Evolutionary conservation across 2,797 vertebrate genomes (phyloP), one percentile per base, ranked within the genome.

Genomic region (Phataginus tricuspis): DNA sequence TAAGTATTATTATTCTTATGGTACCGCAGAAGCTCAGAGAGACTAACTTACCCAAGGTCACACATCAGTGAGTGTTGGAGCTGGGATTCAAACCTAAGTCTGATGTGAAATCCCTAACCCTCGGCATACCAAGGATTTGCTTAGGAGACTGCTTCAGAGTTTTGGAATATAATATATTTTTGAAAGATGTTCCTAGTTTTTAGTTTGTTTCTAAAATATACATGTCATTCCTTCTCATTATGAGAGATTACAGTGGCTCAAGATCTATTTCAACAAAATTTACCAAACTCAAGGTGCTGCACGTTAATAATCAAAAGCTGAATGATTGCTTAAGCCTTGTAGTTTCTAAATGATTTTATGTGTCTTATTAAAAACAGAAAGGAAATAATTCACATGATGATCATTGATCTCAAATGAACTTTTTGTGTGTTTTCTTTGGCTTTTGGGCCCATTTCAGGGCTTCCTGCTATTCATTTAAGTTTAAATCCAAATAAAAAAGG

Each of bases 301-400:
- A 6, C 82, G 9, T 71, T 91, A 92, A 86, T 85, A 84, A 93
- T 82, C 23, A 77, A 86, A 96, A 82, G 39, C 14, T 79, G 27
- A 84, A 86, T 51, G 18, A 66, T 2, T 86, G 72, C 53, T 83
- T 77, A 97, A 93, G 29, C 10, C 45, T 91, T 69, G 1, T 90
- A 21, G 84, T 89, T 91, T 94, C 45, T 86, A 71, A 86, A 59
- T 74, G 16, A 69, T 25, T 95, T 97, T 85, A 69, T 37, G n/a
- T 91, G 2, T 79, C 96, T 92, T 96, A 86, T 75, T 16, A 63
- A 55, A 55, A 64, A 34, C 74, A 13, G 77, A 64, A 95, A 49
- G 25, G 49, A 90, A 95, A 78, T 85, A 94, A 91, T 69, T 86
- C 57, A 90, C 86, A 18, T 21, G 95, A 53, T 96, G 59, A 90